Evolutionary conservation across 2,888 invertebrate species (phyloP), one percentile per base, ranked within the genome.

Genomic region (Agriopis marginaria): DNA sequence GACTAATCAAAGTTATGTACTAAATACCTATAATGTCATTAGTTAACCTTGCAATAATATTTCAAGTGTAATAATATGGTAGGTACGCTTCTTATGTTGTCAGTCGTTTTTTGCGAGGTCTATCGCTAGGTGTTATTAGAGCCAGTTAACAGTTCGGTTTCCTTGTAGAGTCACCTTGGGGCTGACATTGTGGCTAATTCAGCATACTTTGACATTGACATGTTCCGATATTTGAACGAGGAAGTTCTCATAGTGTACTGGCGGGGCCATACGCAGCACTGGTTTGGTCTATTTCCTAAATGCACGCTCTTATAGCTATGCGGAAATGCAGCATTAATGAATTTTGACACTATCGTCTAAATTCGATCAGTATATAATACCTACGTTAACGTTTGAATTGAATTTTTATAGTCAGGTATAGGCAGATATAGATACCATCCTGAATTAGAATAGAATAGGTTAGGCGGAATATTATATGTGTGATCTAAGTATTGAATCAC

Each of bases 161-260:
- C 88, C 90, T 89, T 83, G 81, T 84, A 79, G 78, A 74, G 74
- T 89, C 79, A 79, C 92, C 93, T 93, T 93, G 91, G 79, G 76
- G 78, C 82, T 88, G 90, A 86, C 91, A 90, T 91, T 92, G 92
- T 82, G 83, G 84, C 89, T 92, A 92, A 91, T 91, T 93, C 86
- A 87, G 90, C 88, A 83, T 84, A 77, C 77, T 86, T 80, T 82
- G 91, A 85, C 93, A 93, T 91, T 93, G 92, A 91, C 88, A 89
- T 86, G 88, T 87, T 88, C 87, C 86, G 87, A 88, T 89, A 88
- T 88, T 88, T 82, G 82, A 87, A 92, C 83, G 82, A 91, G 93
- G 92, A 93, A 93, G 89, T 89, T 78, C 78, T 85, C 81, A 80
- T 82, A 82, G 82, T 82, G 82, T 79, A 82, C 79, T 77, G 75